Conservation (phyloP, 2,888 invertebrate genomes). For the Drosophila trichaetosa region DNA sequence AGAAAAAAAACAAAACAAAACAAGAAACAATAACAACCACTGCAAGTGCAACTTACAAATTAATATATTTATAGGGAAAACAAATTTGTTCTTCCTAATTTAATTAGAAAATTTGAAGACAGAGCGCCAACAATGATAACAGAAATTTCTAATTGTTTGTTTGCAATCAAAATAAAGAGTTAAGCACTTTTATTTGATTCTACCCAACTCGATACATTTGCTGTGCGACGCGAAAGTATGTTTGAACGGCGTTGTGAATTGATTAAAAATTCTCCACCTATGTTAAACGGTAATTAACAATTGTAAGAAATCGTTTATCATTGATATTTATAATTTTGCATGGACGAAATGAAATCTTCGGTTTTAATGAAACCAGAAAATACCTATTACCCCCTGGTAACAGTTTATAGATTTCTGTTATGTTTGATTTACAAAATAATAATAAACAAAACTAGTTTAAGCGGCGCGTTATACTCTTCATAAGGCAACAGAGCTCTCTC, state of each 20-base stretch:
- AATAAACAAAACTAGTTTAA: constrained; percentile 44
- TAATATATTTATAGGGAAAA: not conserved
- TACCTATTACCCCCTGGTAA: constrained; percentile 21
- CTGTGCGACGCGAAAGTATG: not conserved
- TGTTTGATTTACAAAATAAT: constrained; percentile 20
- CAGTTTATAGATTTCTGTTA: constrained; percentile 28
- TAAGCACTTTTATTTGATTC: not conserved
- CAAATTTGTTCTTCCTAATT: constrained; percentile 40
- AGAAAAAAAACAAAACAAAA: constrained; percentile 13
- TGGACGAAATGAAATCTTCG: constrained; percentile 2
- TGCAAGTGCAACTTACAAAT: constrained; percentile 29
- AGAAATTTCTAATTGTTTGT: not conserved
- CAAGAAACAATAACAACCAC: constrained; percentile 9
- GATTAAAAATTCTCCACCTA: constrained; percentile 29
- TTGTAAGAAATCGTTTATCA: constrained; percentile 9
- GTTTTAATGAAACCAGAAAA: constrained; percentile 31
- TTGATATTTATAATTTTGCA: constrained; percentile 19
- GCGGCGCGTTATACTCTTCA: constrained; percentile 8
- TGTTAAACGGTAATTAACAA: not conserved
- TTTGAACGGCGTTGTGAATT: constrained; percentile 10
- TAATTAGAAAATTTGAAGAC: constrained; percentile 41
- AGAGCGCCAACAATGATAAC: constrained; percentile 3
- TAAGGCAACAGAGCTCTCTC: constrained; percentile 14
- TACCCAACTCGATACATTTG: not conserved
- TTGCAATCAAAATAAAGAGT: not conserved